Evolutionary conservation across 2,113 vertebrate species (phyloP).

Genomic region (Dasyornis broadbenti): DNA sequence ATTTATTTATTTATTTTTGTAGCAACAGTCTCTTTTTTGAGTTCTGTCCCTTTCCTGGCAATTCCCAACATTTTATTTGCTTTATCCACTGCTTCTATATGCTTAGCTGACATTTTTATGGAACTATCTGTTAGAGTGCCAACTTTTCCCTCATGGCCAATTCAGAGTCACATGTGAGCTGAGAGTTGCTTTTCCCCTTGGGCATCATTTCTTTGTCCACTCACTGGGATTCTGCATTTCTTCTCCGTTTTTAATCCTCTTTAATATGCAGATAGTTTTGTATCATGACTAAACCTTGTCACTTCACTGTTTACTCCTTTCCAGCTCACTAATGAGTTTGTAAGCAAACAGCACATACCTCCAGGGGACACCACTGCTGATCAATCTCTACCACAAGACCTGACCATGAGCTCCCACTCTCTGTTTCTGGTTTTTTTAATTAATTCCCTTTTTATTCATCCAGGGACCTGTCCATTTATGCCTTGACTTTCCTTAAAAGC

Average conservation of each 20-base stretch:
- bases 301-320: not conserved
- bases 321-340: not conserved
- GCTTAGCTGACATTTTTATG: not conserved
- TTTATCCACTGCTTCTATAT: not conserved
- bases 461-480: not conserved
- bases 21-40: not conserved
- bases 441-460: not conserved
- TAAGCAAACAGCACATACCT: not conserved
- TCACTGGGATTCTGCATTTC: not conserved
- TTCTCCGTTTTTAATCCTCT: not conserved
- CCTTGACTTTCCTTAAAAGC: slow-evolving; percentile 34
- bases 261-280: not conserved
- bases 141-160: not conserved
- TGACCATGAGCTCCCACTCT: not conserved
- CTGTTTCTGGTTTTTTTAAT: not conserved
- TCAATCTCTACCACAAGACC: not conserved
- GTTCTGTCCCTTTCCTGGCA: not conserved
- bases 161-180: not conserved
- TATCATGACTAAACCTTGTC: not conserved
- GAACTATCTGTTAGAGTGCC: not conserved
- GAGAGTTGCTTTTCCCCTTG: not conserved
- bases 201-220: not conserved
- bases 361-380: not conserved
- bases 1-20: not conserved
- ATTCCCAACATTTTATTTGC: not conserved